A percentile compares a stretch with the other conserved stretches of the same genome.
Conservation (phyloP, 2,888 invertebrate genomes). For the Rhodophaea formosa region DNA sequence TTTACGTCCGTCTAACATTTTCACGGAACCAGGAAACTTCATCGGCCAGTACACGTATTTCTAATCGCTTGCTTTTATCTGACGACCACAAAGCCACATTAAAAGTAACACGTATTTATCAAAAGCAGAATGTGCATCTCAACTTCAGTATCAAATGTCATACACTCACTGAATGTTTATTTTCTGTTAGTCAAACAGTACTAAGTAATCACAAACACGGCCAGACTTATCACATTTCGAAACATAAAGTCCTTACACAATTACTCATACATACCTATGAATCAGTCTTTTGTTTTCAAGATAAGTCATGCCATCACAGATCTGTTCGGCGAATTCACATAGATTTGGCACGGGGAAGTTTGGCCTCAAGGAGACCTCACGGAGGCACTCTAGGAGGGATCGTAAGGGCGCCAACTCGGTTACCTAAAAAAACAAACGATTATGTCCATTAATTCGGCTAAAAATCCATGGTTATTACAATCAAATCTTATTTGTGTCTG, state of each 20-base stretch:
- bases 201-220: background rate
- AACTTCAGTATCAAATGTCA: too few species aligned
- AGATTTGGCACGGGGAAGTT: slow-evolving; percentile 95
- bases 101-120: too few species aligned
- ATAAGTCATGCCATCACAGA: slow-evolving; percentile 99
- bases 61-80: too few species aligned
- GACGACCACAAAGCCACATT: too few species aligned
- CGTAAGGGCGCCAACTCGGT: slow-evolving; percentile 97
- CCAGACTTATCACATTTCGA: slow-evolving; percentile 7
- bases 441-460: background rate
- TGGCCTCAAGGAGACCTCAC: slow-evolving; percentile 93
- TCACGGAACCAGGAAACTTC: too few species aligned
- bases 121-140: too few species aligned
- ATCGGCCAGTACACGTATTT: too few species aligned
- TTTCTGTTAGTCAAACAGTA: too few species aligned
- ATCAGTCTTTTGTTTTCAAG: slow-evolving; percentile 97
- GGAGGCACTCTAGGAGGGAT: slow-evolving; percentile 96
- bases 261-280: slow-evolving; percentile 85
- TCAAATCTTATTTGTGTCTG: too few species aligned
- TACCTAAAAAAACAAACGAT: slow-evolving; percentile 75
- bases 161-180: too few species aligned
- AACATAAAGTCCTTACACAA: background rate
- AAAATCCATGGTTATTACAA: too few species aligned
- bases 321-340: slow-evolving; percentile 97
- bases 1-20: too few species aligned